Percentiles rank a stretch among this genome's conserved stretches.
These are phyloP conservation scores for Shargacucullia verbasci DNA, from an alignment of 2,888 invertebrate species.

Conservation along the genomic window DNA sequence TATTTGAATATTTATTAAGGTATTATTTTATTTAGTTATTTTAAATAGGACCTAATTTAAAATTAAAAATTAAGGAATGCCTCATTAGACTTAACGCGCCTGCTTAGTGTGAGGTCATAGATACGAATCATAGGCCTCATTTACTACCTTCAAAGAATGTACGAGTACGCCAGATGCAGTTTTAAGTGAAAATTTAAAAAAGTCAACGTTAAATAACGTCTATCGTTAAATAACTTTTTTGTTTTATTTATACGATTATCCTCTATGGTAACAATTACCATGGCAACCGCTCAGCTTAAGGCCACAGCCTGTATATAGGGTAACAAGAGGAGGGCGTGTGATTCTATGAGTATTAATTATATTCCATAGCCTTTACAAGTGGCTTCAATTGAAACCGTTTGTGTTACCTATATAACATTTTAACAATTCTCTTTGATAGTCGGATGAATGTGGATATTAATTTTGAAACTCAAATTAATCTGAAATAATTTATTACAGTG, in stretches of 20 bases:
- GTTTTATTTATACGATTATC: neutral
- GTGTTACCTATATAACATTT: neutral
- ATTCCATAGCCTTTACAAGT: neutral
- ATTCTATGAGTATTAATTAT: conserved; percentile 11
- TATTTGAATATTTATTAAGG: too few relatives aligned
- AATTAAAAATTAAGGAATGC: too few relatives aligned
- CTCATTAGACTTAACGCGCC: too few relatives aligned
- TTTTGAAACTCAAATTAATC: neutral
- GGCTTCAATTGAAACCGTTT: neutral
- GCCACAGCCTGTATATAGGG: neutral
- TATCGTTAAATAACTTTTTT: too few relatives aligned
- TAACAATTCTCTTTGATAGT: neutral
- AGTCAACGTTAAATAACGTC: too few relatives aligned
- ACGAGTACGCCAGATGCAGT: too few relatives aligned
- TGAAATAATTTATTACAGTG: neutral
- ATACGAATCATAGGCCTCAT: too few relatives aligned
- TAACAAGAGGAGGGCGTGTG: conserved; percentile 14
- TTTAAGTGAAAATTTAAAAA: too few relatives aligned
- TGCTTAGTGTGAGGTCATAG: too few relatives aligned
- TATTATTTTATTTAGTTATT: too few relatives aligned
- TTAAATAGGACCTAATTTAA: too few relatives aligned
- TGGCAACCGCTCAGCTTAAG: neutral
- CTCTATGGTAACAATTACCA: conserved; percentile 1
- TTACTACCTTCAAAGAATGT: too few relatives aligned
- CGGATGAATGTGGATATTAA: neutral